Evolutionary conservation across 2,113 vertebrate species (phyloP).

Genomic region (Zapus hudsonius): DNA sequence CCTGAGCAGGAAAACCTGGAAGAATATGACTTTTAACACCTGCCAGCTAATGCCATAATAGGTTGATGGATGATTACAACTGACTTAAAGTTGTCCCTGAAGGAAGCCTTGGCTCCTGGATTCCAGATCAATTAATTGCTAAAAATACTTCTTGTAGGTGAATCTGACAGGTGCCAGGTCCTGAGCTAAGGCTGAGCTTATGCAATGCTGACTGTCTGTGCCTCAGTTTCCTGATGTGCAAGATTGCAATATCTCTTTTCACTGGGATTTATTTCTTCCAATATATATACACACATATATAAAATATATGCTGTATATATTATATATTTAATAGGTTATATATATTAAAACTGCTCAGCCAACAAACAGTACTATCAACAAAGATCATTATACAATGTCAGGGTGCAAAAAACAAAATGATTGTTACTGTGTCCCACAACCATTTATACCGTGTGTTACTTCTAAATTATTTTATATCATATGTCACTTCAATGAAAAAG

Average conservation of each 20-base stretch:
- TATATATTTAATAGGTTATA: no score
- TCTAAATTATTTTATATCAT: background rate
- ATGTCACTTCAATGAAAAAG: background rate
- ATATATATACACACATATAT: no score
- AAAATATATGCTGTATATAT: no score
- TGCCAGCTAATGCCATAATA: background rate
- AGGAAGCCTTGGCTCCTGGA: background rate
- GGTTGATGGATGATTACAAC: background rate
- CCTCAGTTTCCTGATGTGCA: conserved; percentile 11
- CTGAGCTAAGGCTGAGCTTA: background rate
- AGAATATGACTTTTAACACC: background rate
- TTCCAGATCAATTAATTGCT: background rate
- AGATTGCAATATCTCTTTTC: background rate
- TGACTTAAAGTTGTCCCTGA: background rate
- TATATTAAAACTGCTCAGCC: background rate
- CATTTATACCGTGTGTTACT: background rate
- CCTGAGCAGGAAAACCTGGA: background rate
- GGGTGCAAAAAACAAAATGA: background rate
- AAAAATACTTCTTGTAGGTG: background rate
- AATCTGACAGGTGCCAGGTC: background rate
- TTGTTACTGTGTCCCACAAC: background rate
- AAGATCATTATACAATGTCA: background rate
- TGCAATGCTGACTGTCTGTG: background rate
- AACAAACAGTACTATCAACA: background rate
- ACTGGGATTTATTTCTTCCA: no score